Evolutionary conservation across 2,113 vertebrate genomes (phyloP).

Genomic region (Microtus richardsoni): DNA sequence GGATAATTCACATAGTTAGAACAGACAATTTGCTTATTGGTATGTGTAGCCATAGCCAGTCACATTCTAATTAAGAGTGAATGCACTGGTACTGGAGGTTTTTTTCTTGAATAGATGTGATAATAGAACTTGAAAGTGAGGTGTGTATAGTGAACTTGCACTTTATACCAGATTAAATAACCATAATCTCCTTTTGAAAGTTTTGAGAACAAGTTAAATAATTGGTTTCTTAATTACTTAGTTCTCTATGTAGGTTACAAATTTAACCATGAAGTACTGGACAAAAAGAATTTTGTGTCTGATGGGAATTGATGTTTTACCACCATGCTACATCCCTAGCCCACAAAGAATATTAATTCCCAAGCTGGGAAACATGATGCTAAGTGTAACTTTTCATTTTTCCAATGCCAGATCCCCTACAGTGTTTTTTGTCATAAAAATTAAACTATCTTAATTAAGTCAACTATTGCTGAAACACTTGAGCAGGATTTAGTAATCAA

Average conservation of each 20-base stretch:
- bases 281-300: not conserved
- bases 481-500: not conserved
- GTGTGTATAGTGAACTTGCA: not conserved
- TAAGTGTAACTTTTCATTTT: not conserved
- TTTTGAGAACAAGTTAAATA: not conserved
- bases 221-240: not conserved
- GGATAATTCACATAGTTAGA: constrained; percentile 42
- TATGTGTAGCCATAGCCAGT: not conserved
- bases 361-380: not conserved
- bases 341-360: not conserved
- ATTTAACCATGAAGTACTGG: not conserved
- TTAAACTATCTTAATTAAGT: not conserved
- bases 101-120: not conserved
- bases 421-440: not conserved
- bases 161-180: not conserved
- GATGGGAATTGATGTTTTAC: not conserved
- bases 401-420: no score
- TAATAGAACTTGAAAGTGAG: constrained; percentile 39
- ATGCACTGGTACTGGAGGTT: not conserved
- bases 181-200: not conserved
- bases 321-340: not conserved
- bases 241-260: not conserved
- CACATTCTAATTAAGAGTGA: not conserved
- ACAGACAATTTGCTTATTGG: not conserved
- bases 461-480: not conserved